Evolutionary conservation across 2,797 vertebrate genomes (phyloP).

Genomic region (Serranus cabrilla): DNA sequence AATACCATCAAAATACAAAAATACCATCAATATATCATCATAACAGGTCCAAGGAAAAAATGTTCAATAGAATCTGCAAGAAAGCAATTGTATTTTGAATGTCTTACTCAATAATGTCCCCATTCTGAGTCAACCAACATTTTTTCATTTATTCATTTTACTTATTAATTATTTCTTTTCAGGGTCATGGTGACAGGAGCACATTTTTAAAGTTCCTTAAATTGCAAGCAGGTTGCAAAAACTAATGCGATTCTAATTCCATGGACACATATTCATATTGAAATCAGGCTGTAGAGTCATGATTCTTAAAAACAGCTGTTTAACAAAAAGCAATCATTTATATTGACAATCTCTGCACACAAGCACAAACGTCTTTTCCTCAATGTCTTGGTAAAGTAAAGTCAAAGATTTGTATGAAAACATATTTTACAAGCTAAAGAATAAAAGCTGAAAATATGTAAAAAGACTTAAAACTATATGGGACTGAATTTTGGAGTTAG

Average conservation of each 20-base stretch:
- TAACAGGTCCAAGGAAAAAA: background rate
- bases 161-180: slow-evolving; percentile 5
- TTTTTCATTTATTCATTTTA: slow-evolving; percentile 25
- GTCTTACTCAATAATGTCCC: slow-evolving; percentile 24
- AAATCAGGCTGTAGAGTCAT: background rate
- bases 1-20: slow-evolving; percentile 11
- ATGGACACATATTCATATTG: slow-evolving; percentile 14
- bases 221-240: background rate
- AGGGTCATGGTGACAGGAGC: background rate
- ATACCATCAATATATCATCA: slow-evolving; percentile 33
- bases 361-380: background rate
- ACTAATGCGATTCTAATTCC: background rate
- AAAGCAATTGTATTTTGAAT: slow-evolving; percentile 9
- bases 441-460: too few species aligned
- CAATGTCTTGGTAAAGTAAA: too few species aligned
- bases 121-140: slow-evolving; percentile 1
- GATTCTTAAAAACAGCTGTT: slow-evolving; percentile 7
- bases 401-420: too few species aligned
- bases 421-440: too few species aligned
- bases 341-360: background rate
- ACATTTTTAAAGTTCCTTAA: background rate
- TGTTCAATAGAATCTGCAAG: background rate
- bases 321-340: background rate
- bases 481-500: too few species aligned
- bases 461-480: too few species aligned